Conservation (phyloP, 1,140 invertebrate genomes). For the Scaptomyza hsui region DNA sequence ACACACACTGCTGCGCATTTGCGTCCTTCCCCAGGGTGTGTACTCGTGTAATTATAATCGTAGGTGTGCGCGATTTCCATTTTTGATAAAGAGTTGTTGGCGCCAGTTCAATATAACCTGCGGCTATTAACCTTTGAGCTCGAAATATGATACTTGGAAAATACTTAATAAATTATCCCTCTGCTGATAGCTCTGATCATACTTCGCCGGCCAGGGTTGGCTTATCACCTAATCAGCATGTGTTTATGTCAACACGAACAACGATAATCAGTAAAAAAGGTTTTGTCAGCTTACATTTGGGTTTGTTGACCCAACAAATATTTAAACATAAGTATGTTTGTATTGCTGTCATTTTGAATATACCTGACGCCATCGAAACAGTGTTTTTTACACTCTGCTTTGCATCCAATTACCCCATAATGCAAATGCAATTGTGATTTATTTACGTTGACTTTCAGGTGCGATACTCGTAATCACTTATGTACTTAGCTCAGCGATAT, state of each 20-base stretch:
- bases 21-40: constrained; percentile 15
- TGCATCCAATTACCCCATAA: constrained; percentile 34
- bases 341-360: background rate
- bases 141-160: too few relatives aligned
- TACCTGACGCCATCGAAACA: constrained; percentile 14
- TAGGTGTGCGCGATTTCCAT: background rate
- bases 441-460: background rate
- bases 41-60: constrained; percentile 5
- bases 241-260: constrained; percentile 9
- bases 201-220: background rate
- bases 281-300: constrained; percentile 16
- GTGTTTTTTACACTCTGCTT: constrained; percentile 23
- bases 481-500: background rate
- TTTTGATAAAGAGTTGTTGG: constrained; percentile 9
- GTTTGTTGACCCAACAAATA: constrained; percentile 42
- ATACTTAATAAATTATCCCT: background rate
- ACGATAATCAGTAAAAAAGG: constrained; percentile 17
- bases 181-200: background rate
- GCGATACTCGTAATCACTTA: background rate
- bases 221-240: constrained; percentile 19
- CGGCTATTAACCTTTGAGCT: constrained; percentile 23
- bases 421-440: constrained; percentile 31
- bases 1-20: constrained; percentile 41
- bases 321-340: background rate
- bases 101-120: too few relatives aligned